Evolutionary conservation across 1,140 invertebrate genomes (phyloP), one percentile per base, ranked within the genome.

Genomic region (Drosophila subpulchrella): DNA sequence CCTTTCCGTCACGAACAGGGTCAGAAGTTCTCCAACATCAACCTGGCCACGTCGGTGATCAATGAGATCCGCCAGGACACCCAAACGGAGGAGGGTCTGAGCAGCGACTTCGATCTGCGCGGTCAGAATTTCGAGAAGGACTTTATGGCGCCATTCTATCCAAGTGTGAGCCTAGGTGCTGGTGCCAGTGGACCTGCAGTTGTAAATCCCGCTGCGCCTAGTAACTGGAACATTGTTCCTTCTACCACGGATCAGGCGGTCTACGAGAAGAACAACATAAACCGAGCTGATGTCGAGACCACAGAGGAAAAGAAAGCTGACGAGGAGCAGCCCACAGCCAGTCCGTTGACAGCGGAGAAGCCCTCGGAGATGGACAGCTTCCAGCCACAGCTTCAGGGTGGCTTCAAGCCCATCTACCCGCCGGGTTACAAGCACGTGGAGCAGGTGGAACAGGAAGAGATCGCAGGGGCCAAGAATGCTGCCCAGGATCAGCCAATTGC

Each of bases 111-210:
- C n/a, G 90, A 90, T 75, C 62, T 89, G 50, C 81, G 91, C 8
- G 92, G 82, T 3, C 91, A 92, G 41, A 92, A 92, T 47, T 86
- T 76, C 38, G 90, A 92, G 51, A 93, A 94, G 65, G 94, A 95
- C 75, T 96, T 96, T 61, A 94, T 95, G 93, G 95, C 95, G 2
- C 95, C 95, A 0, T 96, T 96, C 65, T 94, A 95, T 10, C 95
- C 95, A 0, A 96, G 95, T 78, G 91, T 95, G 1, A 95, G 94
- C 51, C 92, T 95, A 0, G 90, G 81, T 6, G 93, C 93, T 0
- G 92, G 93, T 0, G 92, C 93, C 0, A 93, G 93, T 53, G 79
- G 55, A 41, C 50, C 76, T 39, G 81, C 89, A 17, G 58, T 66
- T 2, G 38, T 48, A 3, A 61, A 68, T 17, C 62, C 83, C 0